Evolutionary conservation across 2,888 invertebrate species (phyloP), one percentile per base, ranked within the genome.

Genomic region (Drosophila engyochracea): DNA sequence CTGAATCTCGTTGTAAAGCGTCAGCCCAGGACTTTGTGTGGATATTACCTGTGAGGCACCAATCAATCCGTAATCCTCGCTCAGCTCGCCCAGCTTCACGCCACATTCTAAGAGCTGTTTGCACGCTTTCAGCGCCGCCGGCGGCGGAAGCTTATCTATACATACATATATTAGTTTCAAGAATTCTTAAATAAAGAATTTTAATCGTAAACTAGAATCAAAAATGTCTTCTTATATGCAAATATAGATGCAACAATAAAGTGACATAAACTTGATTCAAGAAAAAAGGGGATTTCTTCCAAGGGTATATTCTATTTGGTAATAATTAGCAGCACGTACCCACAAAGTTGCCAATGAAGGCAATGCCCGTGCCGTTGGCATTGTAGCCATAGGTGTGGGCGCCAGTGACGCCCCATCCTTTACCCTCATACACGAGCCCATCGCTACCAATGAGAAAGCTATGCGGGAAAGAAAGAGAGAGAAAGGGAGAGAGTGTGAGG

Each of bases 361-460:
- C 94, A 72, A 96, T 95, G 16, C 95, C 95, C n/a, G 96, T 94
- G 30, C 96, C 95, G 81, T 94, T 95, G 35, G 90, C 92, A 87
- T 96, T 96, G 79, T 95, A 96, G 9, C 94, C 94, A 16, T 93
- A 94, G 0, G 95, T 95, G 79, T 96, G 96, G 0, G 95, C 94
- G 0, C 96, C 96, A 14, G 94, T 93, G 47, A 94, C 93, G 7
- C 94, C 93, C 96, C 96, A 96, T 2, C 96, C 96, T 2, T 94
- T 91, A 1, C 96, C 96, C 92, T 96, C 96, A 81, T 96, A 96
- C 14, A 96, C 93, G 39, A 95, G 94, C 7, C 95, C 96, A 85
- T 96, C 95, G 35, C 95, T 95, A 9, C 96, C 96, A 63, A 96
- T 94, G 72, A 96, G 83, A 76, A 95, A 95, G 54, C 95, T 95